Evolutionary conservation across 2,113 vertebrate genomes (phyloP).

Genomic region (Onychostoma macrolepis): DNA sequence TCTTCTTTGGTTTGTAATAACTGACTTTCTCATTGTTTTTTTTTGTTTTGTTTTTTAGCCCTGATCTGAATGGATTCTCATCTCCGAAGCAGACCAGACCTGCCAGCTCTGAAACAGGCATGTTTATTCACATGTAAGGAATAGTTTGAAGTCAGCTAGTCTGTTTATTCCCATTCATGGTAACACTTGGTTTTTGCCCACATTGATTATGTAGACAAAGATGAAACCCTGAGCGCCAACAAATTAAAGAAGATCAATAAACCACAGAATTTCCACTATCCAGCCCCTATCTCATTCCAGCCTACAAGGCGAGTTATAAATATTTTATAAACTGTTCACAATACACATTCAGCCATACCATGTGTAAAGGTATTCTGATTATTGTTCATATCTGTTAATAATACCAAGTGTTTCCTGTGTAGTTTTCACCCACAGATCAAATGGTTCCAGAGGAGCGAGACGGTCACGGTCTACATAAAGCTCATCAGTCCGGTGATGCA

Average conservation of each 20-base stretch:
- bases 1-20: background rate
- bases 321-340: background rate
- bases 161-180: background rate
- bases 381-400: background rate
- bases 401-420: background rate
- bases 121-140: background rate
- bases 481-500: slow-evolving; percentile 69
- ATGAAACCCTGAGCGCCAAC: background rate
- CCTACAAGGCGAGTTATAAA: background rate
- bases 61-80: slow-evolving; percentile 2
- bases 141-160: background rate
- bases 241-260: no score
- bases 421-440: slow-evolving; percentile 73
- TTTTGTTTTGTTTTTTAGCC: background rate
- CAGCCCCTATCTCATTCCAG: background rate
- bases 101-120: background rate
- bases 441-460: slow-evolving; percentile 70
- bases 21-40: background rate
- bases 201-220: background rate
- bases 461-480: slow-evolving; percentile 64
- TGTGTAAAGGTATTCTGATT: background rate
- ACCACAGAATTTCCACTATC: background rate
- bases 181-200: background rate
- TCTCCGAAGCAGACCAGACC: background rate
- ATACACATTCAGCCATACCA: background rate